phyloP scores from a whole-genome alignment of 2,888 invertebrate species.

The Elegia similella region DNA sequence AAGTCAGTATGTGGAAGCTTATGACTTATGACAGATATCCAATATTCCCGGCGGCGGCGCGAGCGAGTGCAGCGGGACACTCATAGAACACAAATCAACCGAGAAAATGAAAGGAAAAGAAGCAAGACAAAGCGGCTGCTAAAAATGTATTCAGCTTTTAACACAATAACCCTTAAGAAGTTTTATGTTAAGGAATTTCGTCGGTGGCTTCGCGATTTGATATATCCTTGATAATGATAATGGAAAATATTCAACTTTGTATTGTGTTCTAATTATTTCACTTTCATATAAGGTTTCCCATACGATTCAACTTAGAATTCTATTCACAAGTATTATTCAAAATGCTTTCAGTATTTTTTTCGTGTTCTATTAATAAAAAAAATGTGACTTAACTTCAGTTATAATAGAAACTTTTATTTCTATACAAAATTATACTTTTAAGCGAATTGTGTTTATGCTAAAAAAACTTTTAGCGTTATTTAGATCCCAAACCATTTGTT shows the following conservation, averaged over 20 bases:
- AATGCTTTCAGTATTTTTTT: no score
- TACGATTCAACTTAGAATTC: neutral
- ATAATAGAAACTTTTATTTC: no score
- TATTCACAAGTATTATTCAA: neutral
- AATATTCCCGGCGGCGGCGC: conserved; percentile 59
- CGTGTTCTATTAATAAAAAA: no score
- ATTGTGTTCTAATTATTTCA: conserved; percentile 12
- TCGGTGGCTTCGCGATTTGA: conserved; percentile 19
- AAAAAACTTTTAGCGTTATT: no score
- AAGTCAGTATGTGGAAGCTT: conserved; percentile 61
- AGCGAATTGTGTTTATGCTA: no score
- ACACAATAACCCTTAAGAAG: conserved; percentile 50
- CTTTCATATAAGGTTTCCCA: neutral
- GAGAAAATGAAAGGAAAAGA: conserved; percentile 53
- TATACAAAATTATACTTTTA: no score
- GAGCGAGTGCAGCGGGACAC: conserved; percentile 59
- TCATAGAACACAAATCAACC: conserved; percentile 69
- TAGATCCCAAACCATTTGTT: no score
- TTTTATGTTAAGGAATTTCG: conserved; percentile 22
- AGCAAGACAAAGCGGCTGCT: conserved; percentile 63
- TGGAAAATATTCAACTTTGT: conserved; percentile 16
- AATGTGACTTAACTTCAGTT: no score
- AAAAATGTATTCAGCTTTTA: conserved; percentile 61
- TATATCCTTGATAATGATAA: conserved; percentile 15
- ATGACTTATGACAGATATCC: conserved; percentile 71